phyloP scores from a whole-genome alignment of 2,113 vertebrate species.

The Erinaceus europaeus region DNA sequence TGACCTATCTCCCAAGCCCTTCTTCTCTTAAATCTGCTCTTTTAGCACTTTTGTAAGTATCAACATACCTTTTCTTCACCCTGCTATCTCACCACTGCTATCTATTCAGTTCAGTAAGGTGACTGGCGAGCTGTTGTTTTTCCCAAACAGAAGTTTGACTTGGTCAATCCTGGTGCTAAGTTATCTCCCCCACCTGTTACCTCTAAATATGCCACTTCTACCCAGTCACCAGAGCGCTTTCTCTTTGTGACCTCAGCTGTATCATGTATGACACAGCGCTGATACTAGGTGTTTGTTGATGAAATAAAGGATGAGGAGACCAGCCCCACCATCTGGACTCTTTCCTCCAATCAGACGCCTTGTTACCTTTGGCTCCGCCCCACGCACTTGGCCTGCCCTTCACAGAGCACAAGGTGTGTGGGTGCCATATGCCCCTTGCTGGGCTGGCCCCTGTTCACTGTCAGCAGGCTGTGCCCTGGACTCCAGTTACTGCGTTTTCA shows the following conservation, averaged over 20 bases:
- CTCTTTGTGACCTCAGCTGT: slow-evolving; percentile 6
- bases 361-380: background rate
- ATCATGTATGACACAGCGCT: background rate
- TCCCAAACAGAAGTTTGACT: background rate
- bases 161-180: background rate
- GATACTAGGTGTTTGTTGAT: background rate
- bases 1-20: too few relatives aligned
- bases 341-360: background rate
- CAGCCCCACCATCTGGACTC: background rate
- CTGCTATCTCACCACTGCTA: background rate
- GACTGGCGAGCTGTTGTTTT: background rate
- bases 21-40: background rate
- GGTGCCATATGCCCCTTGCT: rapidly evolving
- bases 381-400: background rate
- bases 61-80: background rate
- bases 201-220: background rate
- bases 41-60: background rate
- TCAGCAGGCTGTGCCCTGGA: background rate
- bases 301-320: background rate
- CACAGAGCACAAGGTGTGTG: background rate
- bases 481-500: background rate
- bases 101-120: background rate
- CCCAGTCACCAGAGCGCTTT: background rate
- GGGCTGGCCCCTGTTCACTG: too few relatives aligned
- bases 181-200: background rate